Evolutionary conservation across 2,797 vertebrate genomes (phyloP).

Genomic region (Sebastes taczanowskii): DNA sequence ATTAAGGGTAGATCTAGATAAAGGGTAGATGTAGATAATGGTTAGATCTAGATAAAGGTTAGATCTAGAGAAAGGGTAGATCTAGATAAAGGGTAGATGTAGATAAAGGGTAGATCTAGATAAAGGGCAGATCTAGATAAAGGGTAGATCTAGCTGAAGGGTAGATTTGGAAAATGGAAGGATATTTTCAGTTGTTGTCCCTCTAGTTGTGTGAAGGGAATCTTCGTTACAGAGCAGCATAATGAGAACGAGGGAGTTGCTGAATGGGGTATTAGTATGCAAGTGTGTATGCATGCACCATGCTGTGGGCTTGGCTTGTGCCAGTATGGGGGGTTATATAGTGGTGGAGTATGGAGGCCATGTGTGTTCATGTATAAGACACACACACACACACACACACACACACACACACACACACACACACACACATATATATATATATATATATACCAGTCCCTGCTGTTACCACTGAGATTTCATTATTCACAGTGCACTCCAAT

Average conservation of each 20-base stretch:
- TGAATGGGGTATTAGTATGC: constrained; percentile 40
- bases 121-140: too few species aligned
- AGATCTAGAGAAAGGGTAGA: accelerated
- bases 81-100: background rate
- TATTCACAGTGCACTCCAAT: constrained; percentile 51
- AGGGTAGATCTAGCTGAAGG: too few species aligned
- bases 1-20: accelerated
- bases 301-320: constrained; percentile 28
- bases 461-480: constrained; percentile 58
- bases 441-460: constrained; percentile 10
- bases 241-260: background rate
- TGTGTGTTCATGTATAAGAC: constrained; percentile 1
- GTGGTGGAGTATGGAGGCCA: constrained; percentile 1
- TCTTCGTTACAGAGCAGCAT: background rate
- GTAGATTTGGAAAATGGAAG: too few species aligned
- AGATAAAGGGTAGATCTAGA: too few species aligned
- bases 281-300: constrained; percentile 27
- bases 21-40: too few species aligned
- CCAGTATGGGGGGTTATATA: constrained; percentile 20
- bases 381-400: background rate
- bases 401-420: background rate
- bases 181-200: background rate
- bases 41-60: accelerated
- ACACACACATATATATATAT: background rate
- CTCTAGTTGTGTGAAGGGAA: constrained; percentile 2